Base-by-base conservation (phyloP, 2,888 invertebrate genomes). In the Pollenia griseotomentosa region DNA sequence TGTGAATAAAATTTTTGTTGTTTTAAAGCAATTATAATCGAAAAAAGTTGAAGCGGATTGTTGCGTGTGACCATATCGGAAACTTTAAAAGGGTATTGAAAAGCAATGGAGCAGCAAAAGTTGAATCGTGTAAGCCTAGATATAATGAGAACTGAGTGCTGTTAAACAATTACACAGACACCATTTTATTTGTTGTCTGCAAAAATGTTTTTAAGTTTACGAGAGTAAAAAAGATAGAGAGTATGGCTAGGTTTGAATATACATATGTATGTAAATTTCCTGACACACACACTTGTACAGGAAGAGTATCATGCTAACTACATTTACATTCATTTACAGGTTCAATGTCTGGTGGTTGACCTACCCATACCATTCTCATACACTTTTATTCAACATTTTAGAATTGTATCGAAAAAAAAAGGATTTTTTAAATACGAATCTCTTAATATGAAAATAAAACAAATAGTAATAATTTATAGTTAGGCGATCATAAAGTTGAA, bases 291-390 rank as follows among this genome's bases (percentile, higher is more conserved):
- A 33, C 33, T 6, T 33, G 33, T n/a, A 70, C 82, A 84, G 77
- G 74, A 87, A 87, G 78, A 84, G 81, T 78, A 73, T 68, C 78
- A 77, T 48, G 40, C 48, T 57, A 73, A 53, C 55, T 61, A 53
- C 51, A 48, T 59, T 33, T 68, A 57, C 75, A 71, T 63, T 77
- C 75, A 80, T 88, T 83, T 74, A 86, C 86, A 91, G 90, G 91
- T 91, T 91, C 91, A 91, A 91, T 90, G 91, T 90, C 91, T 91
- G 91, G 91, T 91, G 91, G 91, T 91, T 91, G 91, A 91, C 91
- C 91, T 91, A 91, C 91, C 91, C 91, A 91, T 89, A 90, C 91
- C 89, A 86, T 68, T 78, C 68, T 63, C 14, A n/a, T n/a, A 14
- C 44, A 16, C 16, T 51, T 10, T 51, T 19, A 51, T 53, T 53